Conservation (phyloP, 2,113 vertebrate genomes). For the Syngnathus typhle region DNA sequence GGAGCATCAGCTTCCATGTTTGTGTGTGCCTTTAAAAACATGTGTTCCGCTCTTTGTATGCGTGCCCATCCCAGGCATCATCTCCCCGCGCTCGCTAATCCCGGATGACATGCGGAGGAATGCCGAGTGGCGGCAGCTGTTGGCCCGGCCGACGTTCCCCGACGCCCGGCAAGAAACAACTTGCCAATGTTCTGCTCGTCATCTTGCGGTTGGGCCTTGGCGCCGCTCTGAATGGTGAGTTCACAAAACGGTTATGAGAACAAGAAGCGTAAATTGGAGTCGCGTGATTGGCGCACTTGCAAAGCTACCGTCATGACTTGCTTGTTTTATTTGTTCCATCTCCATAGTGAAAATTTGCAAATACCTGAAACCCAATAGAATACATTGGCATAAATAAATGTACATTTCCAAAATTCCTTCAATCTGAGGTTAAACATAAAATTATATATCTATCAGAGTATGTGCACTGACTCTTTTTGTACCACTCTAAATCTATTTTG, state of each 20-base stretch:
- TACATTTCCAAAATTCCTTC: too few species aligned
- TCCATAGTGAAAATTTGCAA: too few species aligned
- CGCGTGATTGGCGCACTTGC: too few species aligned
- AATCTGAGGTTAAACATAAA: too few species aligned
- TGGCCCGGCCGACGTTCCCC: conserved; percentile 50
- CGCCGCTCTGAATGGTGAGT: neutral
- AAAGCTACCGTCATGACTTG: too few species aligned
- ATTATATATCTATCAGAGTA: too few species aligned
- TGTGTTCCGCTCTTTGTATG: conserved; percentile 26
- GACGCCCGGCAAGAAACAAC: conserved; percentile 34
- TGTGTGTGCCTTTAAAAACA: conserved; percentile 17
- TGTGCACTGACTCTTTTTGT: too few species aligned
- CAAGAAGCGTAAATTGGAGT: too few species aligned
- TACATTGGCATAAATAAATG: too few species aligned
- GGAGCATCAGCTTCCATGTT: conserved; percentile 23
- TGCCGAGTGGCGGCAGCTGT: conserved; percentile 63
- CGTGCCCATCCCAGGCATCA: conserved; percentile 29
- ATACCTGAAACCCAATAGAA: too few species aligned
- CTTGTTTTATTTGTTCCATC: too few species aligned
- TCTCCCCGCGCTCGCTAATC: conserved; percentile 51
- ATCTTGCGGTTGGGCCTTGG: neutral
- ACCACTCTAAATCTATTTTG: too few species aligned
- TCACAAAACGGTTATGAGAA: neutral
- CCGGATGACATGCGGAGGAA: conserved; percentile 57
- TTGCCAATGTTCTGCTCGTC: conserved; percentile 6